phyloP scores from a whole-genome alignment of 2,113 vertebrate species.

The Carassius auratus region DNA sequence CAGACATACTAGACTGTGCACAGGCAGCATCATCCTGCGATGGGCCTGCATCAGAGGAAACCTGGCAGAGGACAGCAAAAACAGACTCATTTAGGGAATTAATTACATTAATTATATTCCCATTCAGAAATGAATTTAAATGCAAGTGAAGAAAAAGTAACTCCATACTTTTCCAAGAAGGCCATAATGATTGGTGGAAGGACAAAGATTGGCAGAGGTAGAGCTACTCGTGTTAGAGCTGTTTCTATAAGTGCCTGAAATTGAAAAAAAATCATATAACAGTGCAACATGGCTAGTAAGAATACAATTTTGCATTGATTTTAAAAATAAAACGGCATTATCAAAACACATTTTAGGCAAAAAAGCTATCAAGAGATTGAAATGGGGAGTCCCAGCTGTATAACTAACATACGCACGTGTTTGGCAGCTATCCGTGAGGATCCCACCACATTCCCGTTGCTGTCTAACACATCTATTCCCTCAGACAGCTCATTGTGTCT shows the following conservation, averaged over 20 bases:
- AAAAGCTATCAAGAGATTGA: constrained; percentile 1
- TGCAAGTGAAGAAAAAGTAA: background rate
- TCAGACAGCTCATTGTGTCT: constrained; percentile 92
- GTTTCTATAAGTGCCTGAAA: constrained; percentile 94
- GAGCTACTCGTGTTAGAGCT: constrained; percentile 92
- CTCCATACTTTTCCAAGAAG: constrained; percentile 91
- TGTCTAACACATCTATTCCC: constrained; percentile 91
- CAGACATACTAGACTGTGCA: constrained; percentile 95
- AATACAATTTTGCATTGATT: background rate
- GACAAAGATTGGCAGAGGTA: constrained; percentile 97
- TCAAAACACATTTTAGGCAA: background rate
- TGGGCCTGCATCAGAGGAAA: constrained; percentile 84
- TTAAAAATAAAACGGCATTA: background rate
- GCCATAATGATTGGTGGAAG: constrained; percentile 97
- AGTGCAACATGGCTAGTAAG: background rate
- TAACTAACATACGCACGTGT: constrained; percentile 78
- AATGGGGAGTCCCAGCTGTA: background rate
- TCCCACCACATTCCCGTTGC: constrained; percentile 87
- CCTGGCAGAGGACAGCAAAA: constrained; percentile 68
- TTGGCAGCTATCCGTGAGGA: constrained; percentile 92
- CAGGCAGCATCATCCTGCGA: constrained; percentile 86
- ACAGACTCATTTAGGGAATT: background rate
- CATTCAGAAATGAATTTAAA: background rate
- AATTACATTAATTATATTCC: too few relatives aligned
- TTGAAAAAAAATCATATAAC: background rate